Evolutionary conservation across 2,113 vertebrate genomes (phyloP).

Genomic region (human): DNA sequence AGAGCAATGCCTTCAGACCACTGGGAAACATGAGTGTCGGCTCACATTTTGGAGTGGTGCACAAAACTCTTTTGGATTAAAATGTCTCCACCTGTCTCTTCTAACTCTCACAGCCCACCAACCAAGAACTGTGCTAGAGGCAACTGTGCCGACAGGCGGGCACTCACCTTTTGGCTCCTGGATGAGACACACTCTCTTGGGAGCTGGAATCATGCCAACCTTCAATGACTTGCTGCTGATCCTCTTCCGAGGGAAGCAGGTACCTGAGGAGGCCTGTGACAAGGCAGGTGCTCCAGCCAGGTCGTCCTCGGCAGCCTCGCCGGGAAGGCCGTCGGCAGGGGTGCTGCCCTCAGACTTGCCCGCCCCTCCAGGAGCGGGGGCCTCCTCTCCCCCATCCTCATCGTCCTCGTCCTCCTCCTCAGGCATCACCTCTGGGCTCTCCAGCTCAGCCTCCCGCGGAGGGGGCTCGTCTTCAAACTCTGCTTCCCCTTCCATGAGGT

Average conservation of each 20-base stretch:
- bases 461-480: conserved; percentile 72
- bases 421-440: conserved; percentile 47
- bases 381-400: conserved; percentile 65
- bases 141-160: fast-evolving
- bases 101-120: background rate
- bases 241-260: conserved; percentile 83
- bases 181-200: conserved; percentile 86
- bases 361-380: conserved; percentile 16
- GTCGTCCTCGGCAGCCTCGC: conserved; percentile 58
- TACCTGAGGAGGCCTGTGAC: conserved; percentile 68
- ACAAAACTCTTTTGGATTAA: background rate
- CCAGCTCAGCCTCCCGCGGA: conserved; percentile 63
- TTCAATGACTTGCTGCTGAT: conserved; percentile 87
- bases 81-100: background rate
- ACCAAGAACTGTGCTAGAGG: background rate
- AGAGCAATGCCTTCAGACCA: background rate
- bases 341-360: background rate
- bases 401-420: conserved; percentile 65
- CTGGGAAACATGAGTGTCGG: background rate
- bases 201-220: conserved; percentile 86
- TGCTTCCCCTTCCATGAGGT: conserved; percentile 63
- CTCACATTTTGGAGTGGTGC: background rate
- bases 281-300: conserved; percentile 61
- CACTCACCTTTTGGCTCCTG: conserved; percentile 85
- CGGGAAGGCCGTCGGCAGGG: conserved; percentile 35